Base-by-base conservation (phyloP, 2,113 vertebrate genomes). In the Lates calcarifer region DNA sequence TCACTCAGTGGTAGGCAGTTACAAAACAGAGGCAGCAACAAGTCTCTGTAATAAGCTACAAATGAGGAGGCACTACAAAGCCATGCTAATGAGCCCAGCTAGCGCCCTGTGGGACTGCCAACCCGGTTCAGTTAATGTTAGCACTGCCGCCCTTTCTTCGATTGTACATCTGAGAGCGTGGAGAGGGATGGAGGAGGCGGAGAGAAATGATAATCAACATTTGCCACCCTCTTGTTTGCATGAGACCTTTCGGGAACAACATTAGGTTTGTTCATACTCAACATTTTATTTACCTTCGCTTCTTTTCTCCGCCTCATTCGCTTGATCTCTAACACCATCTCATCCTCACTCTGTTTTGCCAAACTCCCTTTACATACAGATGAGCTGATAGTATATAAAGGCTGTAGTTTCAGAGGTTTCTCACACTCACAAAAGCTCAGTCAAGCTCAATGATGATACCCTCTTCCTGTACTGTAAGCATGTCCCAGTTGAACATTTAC, bases 11-110 rank as follows among this genome's bases (percentile, higher is more conserved):
- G 70, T 71, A 77, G 64, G 66, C 63, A 29, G 74, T 81, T 75
- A 79, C 57, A 69, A 28, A 90, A 85, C 74, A 83, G 49, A 84
- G 31, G 86, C 61, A 70, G 89, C 82, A 84, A 92, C 89, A 90
- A 83, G 83, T 84, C 79, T 57, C 47, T 15, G 26, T 78, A 87
- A 87, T 79, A 83, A 82, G 77, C 75, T 86, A 89, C 89, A 88
- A 88, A 93, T 83, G 88, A 92, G 79, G 78, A 89, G 85, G 86
- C 79, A 87, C 86, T 83, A 90, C 87, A 94, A 91, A 93, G 90
- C 39, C 74, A 92, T 91, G 92, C 89, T 91, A 93, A 94, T 92
- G 89, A 93, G 88, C 51, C 72, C 73, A 66, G 79, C 76, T 35
- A 37, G 68, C 10, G 28, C 84, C 91, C 86, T 35, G 64, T 80